Percentiles rank a stretch among this genome's conserved stretches.
Conservation (phyloP, 2,113 vertebrate species). For the Periophthalmodon schlosseri region DNA sequence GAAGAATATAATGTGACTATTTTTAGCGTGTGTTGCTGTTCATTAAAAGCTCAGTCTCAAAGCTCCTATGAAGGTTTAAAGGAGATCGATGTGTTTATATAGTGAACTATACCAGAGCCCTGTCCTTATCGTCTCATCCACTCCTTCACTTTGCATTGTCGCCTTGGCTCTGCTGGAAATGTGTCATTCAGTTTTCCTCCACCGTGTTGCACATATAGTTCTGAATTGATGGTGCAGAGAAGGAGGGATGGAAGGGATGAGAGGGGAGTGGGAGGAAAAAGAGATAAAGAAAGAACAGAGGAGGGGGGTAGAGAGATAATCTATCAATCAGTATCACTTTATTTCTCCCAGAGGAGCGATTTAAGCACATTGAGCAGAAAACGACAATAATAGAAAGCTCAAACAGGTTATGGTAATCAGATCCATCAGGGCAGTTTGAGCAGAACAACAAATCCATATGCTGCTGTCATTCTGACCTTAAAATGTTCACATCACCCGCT, state of each 20-base stretch:
- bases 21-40: conserved; percentile 72
- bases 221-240: conserved; percentile 13
- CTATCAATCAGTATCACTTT: background rate
- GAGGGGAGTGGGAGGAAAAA: background rate
- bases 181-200: conserved; percentile 58
- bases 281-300: conserved; percentile 10
- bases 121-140: conserved; percentile 40
- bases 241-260: conserved; percentile 27
- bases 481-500: no score
- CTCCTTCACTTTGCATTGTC: conserved; percentile 17
- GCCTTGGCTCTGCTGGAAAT: conserved; percentile 51
- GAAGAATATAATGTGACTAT: conserved; percentile 70
- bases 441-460: no score
- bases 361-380: no score
- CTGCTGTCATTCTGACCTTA: no score
- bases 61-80: conserved; percentile 1
- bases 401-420: no score
- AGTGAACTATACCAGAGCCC: conserved; percentile 8
- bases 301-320: conserved; percentile 11
- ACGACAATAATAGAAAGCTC: no score
- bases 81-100: conserved; percentile 14
- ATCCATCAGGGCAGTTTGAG: no score
- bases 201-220: conserved; percentile 40
- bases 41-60: conserved; percentile 23
- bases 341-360: no score